phyloP scores from a whole-genome alignment of 2,113 vertebrate genomes.

The Piprites chloris region DNA sequence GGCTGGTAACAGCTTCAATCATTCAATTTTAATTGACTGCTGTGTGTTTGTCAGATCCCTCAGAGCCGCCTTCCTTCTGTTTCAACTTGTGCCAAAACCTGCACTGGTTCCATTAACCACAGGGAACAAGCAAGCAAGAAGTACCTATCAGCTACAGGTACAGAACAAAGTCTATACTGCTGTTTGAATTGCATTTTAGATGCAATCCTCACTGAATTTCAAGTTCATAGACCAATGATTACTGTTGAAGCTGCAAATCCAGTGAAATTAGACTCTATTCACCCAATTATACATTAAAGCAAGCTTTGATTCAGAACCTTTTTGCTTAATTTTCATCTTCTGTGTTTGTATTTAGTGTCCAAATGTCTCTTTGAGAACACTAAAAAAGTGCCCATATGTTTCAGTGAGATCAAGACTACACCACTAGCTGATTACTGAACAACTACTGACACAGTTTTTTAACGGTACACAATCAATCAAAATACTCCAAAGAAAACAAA shows the following conservation, averaged over 20 bases:
- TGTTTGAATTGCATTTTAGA: background rate
- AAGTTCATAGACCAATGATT: background rate
- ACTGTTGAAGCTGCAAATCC: background rate
- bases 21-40: conserved; percentile 58
- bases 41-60: background rate
- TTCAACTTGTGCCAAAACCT: conserved; percentile 41
- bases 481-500: background rate
- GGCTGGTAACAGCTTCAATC: conserved; percentile 26
- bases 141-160: background rate
- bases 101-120: background rate
- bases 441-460: background rate
- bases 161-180: background rate
- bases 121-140: background rate
- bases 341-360: background rate
- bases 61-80: background rate
- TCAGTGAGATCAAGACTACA: background rate
- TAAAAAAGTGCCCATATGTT: background rate
- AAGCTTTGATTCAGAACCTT: background rate
- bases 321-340: background rate
- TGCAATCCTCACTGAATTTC: background rate
- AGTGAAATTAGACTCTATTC: background rate
- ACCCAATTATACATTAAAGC: background rate
- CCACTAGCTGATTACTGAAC: background rate
- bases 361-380: background rate
- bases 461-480: background rate